phyloP scores from a whole-genome alignment of 2,113 vertebrate genomes.

The Bagarius yarrelli region DNA sequence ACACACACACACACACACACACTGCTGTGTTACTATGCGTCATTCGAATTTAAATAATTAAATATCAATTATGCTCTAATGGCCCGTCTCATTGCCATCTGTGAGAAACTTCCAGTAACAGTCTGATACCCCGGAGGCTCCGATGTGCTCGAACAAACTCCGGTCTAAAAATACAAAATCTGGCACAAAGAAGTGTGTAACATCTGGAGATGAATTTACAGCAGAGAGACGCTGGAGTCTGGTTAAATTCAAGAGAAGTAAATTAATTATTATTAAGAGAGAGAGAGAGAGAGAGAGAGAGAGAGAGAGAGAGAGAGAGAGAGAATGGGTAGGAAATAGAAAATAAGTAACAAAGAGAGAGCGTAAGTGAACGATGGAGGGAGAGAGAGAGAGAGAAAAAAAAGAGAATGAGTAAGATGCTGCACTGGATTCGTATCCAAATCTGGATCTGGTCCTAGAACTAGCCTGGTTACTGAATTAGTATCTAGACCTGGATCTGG shows the following conservation, averaged over 20 bases:
- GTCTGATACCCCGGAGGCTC: background rate
- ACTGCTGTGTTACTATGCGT: background rate
- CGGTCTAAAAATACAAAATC: conserved; percentile 9
- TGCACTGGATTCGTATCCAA: no score
- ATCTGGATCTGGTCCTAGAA: no score
- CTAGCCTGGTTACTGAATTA: no score
- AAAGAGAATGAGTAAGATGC: no score
- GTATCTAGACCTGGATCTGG: no score
- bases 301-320: no score
- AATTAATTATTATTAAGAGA: background rate
- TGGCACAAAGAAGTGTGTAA: background rate
- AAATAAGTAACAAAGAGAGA: no score
- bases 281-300: background rate
- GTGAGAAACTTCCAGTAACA: background rate
- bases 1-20: background rate
- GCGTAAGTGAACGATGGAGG: no score
- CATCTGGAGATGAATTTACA: background rate
- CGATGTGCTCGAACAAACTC: background rate
- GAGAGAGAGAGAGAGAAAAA: no score
- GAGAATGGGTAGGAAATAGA: no score
- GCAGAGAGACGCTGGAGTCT: background rate
- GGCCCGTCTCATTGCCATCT: background rate
- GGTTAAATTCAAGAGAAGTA: background rate
- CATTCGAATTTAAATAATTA: background rate
- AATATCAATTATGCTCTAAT: background rate